Percentiles rank a stretch among this genome's conserved stretches.
These are phyloP conservation scores for Aurelia sp. DNA, from an alignment of 30 jellyfish, hydroid and myxozoan species.

Conservation along the genomic window DNA sequence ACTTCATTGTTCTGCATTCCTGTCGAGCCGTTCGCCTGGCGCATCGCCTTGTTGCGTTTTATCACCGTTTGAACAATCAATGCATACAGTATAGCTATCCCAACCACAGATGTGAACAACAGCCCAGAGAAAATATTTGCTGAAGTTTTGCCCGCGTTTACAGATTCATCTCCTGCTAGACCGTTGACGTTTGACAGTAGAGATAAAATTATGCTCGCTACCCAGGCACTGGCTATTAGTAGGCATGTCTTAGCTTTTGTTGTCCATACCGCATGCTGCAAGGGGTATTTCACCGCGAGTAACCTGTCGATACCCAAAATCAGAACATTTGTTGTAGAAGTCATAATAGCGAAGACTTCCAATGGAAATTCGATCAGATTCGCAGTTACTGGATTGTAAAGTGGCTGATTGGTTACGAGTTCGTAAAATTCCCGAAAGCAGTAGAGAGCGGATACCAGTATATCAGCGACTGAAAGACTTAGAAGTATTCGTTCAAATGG, in stretches of 20 bases:
- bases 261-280: slow-evolving; percentile 45
- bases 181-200: slow-evolving; percentile 27
- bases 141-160: background rate
- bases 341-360: slow-evolving; percentile 32
- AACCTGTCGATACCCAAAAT: slow-evolving; percentile 52
- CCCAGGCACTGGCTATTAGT: slow-evolving; percentile 48
- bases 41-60: background rate
- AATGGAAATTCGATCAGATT: background rate
- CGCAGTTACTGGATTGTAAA: background rate
- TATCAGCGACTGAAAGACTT: slow-evolving; percentile 53
- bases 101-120: slow-evolving; percentile 33
- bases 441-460: slow-evolving; percentile 15
- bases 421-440: slow-evolving; percentile 1
- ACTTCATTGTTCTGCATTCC: background rate
- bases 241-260: slow-evolving; percentile 2
- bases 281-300: slow-evolving; percentile 52
- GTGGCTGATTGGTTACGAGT: background rate
- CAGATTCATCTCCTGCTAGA: slow-evolving; percentile 2
- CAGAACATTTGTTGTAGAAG: slow-evolving; percentile 40
- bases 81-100: slow-evolving; percentile 14
- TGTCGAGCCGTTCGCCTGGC: background rate
- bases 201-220: slow-evolving; percentile 17
- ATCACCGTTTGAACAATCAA: slow-evolving; percentile 19
- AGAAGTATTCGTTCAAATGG: slow-evolving; percentile 27
- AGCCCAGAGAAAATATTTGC: slow-evolving; percentile 10